Percentiles rank a stretch among this genome's conserved stretches.
phyloP scores from a whole-genome alignment of 1,140 invertebrate species.

The Acyrthosiphon pisum region DNA sequence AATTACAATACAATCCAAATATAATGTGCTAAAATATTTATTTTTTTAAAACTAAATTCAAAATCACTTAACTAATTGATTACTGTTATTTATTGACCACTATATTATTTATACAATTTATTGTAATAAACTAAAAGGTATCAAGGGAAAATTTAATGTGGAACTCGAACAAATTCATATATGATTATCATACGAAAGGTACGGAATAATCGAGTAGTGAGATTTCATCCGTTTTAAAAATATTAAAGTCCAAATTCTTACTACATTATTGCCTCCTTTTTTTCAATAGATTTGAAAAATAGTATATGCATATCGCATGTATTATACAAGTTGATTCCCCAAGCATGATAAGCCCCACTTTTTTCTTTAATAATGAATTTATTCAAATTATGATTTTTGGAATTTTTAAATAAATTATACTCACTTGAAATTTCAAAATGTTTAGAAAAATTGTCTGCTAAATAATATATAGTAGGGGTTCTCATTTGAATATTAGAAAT shows the following conservation, averaged over 20 bases:
- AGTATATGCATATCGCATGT: background rate
- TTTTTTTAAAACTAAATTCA: background rate
- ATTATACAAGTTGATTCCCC: no score
- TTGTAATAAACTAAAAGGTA: background rate
- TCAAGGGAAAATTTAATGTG: background rate
- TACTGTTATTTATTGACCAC: background rate
- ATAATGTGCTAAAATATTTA: background rate
- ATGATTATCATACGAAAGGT: background rate
- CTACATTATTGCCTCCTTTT: background rate
- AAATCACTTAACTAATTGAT: slow-evolving; percentile 7
- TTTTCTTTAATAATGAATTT: no score
- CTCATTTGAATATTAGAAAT: no score
- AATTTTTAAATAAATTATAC: no score
- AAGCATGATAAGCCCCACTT: no score
- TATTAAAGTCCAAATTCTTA: background rate
- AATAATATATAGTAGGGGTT: no score
- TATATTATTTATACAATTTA: background rate
- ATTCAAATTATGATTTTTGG: no score
- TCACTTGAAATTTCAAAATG: no score
- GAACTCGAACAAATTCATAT: background rate
- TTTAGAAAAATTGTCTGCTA: no score
- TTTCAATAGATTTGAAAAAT: background rate
- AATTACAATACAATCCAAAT: background rate
- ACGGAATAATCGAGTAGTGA: background rate
- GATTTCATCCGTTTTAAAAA: background rate